A percentile compares a stretch with the other conserved stretches of the same genome.
phyloP scores from a whole-genome alignment of 2,888 invertebrate genomes.

The Trissonchulus latispiculum region DNA sequence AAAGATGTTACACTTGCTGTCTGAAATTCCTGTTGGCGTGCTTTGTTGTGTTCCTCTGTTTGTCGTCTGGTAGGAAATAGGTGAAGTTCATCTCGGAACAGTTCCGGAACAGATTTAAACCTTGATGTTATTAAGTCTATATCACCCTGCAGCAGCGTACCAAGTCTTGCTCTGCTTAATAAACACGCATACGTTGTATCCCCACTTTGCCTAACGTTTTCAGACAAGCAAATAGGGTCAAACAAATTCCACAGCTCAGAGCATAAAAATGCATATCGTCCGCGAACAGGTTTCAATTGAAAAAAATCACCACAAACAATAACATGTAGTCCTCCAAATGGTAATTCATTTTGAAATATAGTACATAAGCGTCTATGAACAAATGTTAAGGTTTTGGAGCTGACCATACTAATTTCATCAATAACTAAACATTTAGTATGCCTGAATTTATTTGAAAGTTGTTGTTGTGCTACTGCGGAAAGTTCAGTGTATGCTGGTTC shows the following conservation, averaged over 20 bases:
- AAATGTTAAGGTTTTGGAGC: background rate
- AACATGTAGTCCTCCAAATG: conserved; percentile 1
- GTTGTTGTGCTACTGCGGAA: background rate
- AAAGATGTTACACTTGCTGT: background rate
- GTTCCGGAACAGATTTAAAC: too few species aligned
- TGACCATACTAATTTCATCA: conserved; percentile 11
- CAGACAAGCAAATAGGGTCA: background rate
- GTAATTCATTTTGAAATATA: background rate
- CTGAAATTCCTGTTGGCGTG: background rate
- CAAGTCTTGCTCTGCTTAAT: background rate
- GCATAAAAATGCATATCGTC: background rate
- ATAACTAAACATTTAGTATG: background rate
- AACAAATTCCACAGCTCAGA: background rate
- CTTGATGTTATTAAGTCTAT: too few species aligned
- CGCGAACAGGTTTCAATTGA: conserved; percentile 3
- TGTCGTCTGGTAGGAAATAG: background rate
- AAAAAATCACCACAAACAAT: background rate
- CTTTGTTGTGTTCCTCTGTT: background rate
- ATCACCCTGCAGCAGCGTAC: background rate
- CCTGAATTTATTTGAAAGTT: background rate
- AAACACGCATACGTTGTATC: background rate
- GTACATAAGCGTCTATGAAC: background rate
- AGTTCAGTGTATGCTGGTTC: background rate
- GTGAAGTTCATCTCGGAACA: too few species aligned
- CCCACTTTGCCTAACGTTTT: background rate